These are phyloP conservation scores for Crenichthys baileyi DNA, from an alignment of 2,797 vertebrate genomes.

Conservation along the genomic window DNA sequence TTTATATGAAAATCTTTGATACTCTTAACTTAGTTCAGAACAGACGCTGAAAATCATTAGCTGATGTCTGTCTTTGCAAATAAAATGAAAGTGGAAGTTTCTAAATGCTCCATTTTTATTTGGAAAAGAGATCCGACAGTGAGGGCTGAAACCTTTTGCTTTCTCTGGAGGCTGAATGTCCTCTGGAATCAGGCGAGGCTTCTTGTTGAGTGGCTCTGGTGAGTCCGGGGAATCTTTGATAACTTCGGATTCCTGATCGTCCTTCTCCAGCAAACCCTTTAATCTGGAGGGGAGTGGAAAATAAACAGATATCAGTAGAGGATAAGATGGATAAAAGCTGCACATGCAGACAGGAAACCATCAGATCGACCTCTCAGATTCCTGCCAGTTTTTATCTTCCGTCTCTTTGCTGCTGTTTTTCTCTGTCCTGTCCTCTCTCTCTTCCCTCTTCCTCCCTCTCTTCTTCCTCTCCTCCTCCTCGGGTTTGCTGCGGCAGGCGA, in stretches of 20 bases:
- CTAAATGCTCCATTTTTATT: background rate
- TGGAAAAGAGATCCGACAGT: background rate
- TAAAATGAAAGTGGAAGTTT: background rate
- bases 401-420: constrained; percentile 90
- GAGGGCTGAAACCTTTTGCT: constrained; percentile 86
- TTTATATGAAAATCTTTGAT: background rate
- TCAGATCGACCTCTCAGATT: constrained; percentile 87
- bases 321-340: background rate
- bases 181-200: constrained; percentile 88
- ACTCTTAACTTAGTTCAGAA: too few relatives aligned
- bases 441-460: constrained; percentile 95
- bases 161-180: constrained; percentile 89
- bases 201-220: constrained; percentile 96
- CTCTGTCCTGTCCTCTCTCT: constrained; percentile 92
- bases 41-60: too few relatives aligned
- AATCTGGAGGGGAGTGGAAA: constrained; percentile 72
- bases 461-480: constrained; percentile 98
- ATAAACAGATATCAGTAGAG: background rate
- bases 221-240: constrained; percentile 99
- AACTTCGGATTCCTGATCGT: constrained; percentile 91
- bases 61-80: background rate
- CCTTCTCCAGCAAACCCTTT: constrained; percentile 91
- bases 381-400: constrained; percentile 94
- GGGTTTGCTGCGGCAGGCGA: constrained; percentile 95
- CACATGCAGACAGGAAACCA: background rate